These are phyloP conservation scores for Monarcha castaneiventris DNA, from an alignment of 2,113 vertebrate genomes.

Conservation along the genomic window DNA sequence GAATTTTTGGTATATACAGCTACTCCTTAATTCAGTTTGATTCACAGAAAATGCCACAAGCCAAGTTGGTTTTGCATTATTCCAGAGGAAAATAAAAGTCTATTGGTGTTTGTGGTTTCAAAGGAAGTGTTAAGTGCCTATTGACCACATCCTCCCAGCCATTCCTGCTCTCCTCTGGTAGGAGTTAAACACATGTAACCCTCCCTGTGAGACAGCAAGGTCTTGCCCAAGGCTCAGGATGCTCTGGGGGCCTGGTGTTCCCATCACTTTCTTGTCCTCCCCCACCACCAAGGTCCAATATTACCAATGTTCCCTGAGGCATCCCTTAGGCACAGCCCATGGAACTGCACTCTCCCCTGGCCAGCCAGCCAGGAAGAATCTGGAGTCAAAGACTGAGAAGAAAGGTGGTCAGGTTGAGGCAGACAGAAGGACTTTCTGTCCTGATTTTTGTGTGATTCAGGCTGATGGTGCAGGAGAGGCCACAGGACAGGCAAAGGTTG, in stretches of 20 bases:
- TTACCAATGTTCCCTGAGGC: fast-evolving
- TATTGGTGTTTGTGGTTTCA: not conserved
- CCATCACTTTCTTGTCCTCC: not conserved
- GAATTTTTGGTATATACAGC: not conserved
- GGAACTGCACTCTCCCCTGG: not conserved
- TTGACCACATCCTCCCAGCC: not conserved
- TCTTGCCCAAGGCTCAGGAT: not conserved
- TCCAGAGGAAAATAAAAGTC: not conserved
- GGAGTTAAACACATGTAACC: not conserved
- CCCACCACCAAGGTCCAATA: not conserved
- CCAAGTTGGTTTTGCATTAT: not conserved
- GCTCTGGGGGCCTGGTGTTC: not conserved
- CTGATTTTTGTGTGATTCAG: not conserved
- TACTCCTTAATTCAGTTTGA: not conserved
- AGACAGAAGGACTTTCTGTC: not conserved
- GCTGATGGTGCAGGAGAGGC: not conserved
- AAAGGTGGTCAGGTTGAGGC: not conserved
- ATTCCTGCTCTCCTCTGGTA: not conserved
- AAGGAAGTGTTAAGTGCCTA: not conserved
- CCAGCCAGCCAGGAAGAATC: not conserved
- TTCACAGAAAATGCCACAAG: not conserved
- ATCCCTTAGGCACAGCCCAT: not conserved
- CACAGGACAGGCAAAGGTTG: not conserved
- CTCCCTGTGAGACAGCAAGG: not conserved
- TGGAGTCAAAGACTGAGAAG: not conserved